Evolutionary conservation across 2,888 invertebrate species (phyloP).

Genomic region (Acleris sparsana): DNA sequence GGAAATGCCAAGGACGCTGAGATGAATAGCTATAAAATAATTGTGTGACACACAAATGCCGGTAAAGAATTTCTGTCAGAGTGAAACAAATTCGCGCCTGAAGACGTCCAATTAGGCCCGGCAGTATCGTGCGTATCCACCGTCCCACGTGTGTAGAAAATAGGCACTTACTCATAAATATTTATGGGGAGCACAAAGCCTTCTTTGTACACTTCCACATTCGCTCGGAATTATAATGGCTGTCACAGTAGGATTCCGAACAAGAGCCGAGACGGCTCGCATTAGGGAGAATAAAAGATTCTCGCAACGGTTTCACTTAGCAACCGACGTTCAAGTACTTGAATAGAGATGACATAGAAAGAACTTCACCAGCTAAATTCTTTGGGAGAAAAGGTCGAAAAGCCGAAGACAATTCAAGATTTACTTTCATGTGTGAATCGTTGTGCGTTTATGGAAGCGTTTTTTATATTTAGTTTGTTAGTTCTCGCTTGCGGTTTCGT

Average conservation of each 20-base stretch:
- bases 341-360: constrained; percentile 71
- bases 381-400: constrained; percentile 52
- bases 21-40: constrained; percentile 43
- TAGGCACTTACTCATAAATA: constrained; percentile 80
- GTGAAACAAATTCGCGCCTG: constrained; percentile 75
- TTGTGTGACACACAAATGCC: constrained; percentile 44
- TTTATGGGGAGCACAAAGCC: constrained; percentile 77
- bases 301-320: constrained; percentile 73
- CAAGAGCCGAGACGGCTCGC: constrained; percentile 78
- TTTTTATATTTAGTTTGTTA: constrained; percentile 46
- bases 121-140: constrained; percentile 78
- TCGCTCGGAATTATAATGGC: constrained; percentile 80
- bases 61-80: constrained; percentile 60
- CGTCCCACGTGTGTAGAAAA: constrained; percentile 78
- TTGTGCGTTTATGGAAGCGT: constrained; percentile 42
- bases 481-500: constrained; percentile 60
- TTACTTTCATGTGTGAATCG: constrained; percentile 54
- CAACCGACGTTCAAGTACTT: constrained; percentile 71
- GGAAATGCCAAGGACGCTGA: constrained; percentile 33
- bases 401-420: constrained; percentile 47
- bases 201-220: constrained; percentile 79
- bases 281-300: constrained; percentile 76
- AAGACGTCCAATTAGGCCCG: constrained; percentile 74
- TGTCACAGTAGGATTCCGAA: constrained; percentile 78
- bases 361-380: constrained; percentile 56